Evolutionary conservation across 1,140 invertebrate species (phyloP).

Genomic region (Eulimnadia texana): DNA sequence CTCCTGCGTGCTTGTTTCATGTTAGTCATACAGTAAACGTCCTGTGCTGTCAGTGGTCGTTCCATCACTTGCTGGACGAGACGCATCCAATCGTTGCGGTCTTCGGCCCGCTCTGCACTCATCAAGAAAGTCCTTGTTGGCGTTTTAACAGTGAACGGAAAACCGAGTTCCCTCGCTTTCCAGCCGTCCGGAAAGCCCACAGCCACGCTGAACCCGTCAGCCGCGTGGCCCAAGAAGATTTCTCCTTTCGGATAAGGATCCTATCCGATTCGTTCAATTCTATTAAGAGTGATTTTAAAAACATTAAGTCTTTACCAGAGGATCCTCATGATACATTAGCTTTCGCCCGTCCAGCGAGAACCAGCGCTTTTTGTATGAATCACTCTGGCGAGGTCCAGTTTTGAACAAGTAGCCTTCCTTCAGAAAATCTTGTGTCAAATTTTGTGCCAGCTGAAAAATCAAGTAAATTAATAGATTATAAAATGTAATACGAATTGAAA

Average conservation of each 20-base stretch:
- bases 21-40: conserved; percentile 50
- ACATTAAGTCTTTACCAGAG: conserved; percentile 37
- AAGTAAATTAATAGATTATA: not conserved
- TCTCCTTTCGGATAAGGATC: conserved; percentile 80
- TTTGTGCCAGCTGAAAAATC: conserved; percentile 16
- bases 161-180: conserved; percentile 47
- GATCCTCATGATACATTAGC: conserved; percentile 80
- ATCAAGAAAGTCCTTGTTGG: conserved; percentile 65
- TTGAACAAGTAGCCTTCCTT: conserved; percentile 40
- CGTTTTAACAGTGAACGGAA: conserved; percentile 72
- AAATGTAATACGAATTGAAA: conserved; percentile 1
- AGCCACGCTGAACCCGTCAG: conserved; percentile 54
- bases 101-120: conserved; percentile 60
- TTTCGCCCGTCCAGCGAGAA: conserved; percentile 77
- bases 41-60: conserved; percentile 58
- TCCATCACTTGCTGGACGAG: conserved; percentile 59
- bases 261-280: conserved; percentile 24
- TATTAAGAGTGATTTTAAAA: not conserved
- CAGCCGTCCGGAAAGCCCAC: conserved; percentile 45
- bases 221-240: conserved; percentile 65
- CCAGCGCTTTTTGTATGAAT: conserved; percentile 71
- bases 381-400: conserved; percentile 61
- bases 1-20: conserved; percentile 1
- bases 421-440: conserved; percentile 25
- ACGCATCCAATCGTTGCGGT: conserved; percentile 63